phyloP scores from a whole-genome alignment of 1,140 invertebrate species.

The Aphelenchoides besseyi region DNA sequence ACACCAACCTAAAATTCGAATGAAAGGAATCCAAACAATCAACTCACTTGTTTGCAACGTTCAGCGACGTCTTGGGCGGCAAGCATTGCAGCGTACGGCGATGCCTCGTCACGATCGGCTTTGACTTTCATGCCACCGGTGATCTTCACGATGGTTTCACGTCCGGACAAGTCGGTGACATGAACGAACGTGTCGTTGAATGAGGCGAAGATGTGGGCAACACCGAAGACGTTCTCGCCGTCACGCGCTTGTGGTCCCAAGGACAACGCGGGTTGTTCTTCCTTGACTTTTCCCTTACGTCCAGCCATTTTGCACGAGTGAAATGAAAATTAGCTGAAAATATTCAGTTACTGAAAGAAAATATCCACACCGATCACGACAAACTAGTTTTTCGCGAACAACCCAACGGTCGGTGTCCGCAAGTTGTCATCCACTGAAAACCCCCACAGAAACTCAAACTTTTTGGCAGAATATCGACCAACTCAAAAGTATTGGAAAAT shows the following conservation, averaged over 20 bases:
- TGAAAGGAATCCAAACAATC: not conserved
- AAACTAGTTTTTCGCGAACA: no score
- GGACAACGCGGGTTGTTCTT: constrained; percentile 91
- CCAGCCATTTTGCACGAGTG: constrained; percentile 75
- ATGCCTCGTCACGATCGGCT: constrained; percentile 98
- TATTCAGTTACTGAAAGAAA: not conserved
- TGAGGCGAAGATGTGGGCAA: constrained; percentile 97
- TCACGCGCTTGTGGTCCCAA: constrained; percentile 94
- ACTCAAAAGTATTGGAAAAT: no score
- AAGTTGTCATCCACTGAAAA: no score
- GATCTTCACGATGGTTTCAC: constrained; percentile 92
- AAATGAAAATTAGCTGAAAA: not conserved
- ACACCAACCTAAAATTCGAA: constrained; percentile 73
- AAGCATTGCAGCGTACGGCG: constrained; percentile 99
- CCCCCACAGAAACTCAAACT: no score
- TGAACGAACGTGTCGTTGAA: constrained; percentile 99
- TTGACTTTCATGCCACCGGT: constrained; percentile 99
- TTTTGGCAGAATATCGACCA: no score
- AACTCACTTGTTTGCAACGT: constrained; percentile 79
- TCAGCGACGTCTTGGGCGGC: constrained; percentile 99
- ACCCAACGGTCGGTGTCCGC: no score
- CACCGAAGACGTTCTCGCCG: constrained; percentile 95
- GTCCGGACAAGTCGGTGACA: constrained; percentile 95
- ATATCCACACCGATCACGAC: no score
- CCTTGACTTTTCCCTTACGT: constrained; percentile 90